Percentiles rank a stretch among this genome's conserved stretches.
Conservation (phyloP, 2,113 vertebrate species). For the Gambusia affinis region DNA sequence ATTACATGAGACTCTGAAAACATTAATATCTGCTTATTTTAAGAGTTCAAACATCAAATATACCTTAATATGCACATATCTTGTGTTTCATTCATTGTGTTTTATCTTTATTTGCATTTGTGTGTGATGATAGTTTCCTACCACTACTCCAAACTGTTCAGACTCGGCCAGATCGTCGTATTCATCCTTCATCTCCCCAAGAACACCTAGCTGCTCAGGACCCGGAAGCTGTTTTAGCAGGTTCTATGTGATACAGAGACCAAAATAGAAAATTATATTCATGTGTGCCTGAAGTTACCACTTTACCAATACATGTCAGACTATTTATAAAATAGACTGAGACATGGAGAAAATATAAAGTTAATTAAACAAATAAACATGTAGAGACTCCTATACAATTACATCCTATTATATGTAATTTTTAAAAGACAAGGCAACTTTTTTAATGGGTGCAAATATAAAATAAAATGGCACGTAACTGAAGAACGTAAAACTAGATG, state of each 20-base stretch:
- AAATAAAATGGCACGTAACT: too few species aligned
- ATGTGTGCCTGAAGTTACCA: neutral
- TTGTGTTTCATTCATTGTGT: too few species aligned
- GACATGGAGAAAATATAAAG: neutral
- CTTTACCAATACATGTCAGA: neutral
- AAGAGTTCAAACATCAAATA: too few species aligned
- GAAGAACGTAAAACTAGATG: too few species aligned
- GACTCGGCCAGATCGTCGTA: slow-evolving; percentile 87
- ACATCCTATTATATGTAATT: neutral
- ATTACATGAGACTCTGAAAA: too few species aligned
- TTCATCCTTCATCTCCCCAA: slow-evolving; percentile 86
- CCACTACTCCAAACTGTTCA: slow-evolving; percentile 89
- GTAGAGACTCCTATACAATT: neutral
- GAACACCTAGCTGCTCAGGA: slow-evolving; percentile 77
- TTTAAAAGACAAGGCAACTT: neutral
- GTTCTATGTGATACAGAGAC: slow-evolving; percentile 74
- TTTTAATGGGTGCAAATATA: too few species aligned
- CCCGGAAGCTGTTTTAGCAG: slow-evolving; percentile 86
- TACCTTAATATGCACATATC: too few species aligned
- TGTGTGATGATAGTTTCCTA: slow-evolving; percentile 61
- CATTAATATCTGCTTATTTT: too few species aligned
- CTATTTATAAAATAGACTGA: neutral
- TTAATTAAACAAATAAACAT: neutral
- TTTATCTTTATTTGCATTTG: neutral
- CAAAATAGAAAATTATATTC: slow-evolving; percentile 9